Percentiles rank a stretch among this genome's conserved stretches.
Evolutionary conservation across 2,888 invertebrate species (phyloP).

Genomic region (Eumerus sabulonum): DNA sequence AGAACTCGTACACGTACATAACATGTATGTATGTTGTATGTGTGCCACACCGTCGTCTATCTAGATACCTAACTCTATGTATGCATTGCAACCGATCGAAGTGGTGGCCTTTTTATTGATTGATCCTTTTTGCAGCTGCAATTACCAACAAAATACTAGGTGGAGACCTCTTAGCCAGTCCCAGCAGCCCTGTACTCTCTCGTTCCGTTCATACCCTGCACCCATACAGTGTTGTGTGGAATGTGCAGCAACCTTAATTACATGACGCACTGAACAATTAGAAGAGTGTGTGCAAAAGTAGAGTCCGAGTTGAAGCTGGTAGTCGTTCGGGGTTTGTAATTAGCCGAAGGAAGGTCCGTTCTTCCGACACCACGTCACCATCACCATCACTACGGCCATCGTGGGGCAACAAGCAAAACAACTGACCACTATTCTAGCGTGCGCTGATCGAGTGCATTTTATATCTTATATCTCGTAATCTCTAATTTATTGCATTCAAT

Average conservation of each 20-base stretch:
- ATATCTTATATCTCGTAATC: slow-evolving; percentile 67
- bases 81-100: slow-evolving; percentile 52
- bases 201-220: too few species aligned
- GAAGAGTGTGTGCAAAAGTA: slow-evolving; percentile 37
- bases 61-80: neutral
- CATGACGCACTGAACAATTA: slow-evolving; percentile 67
- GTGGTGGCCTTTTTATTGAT: slow-evolving; percentile 62
- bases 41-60: too few species aligned
- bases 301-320: slow-evolving; percentile 1
- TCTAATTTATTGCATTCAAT: slow-evolving; percentile 68
- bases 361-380: slow-evolving; percentile 3
- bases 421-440: slow-evolving; percentile 63
- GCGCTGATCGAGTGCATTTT: slow-evolving; percentile 63
- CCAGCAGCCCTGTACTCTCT: too few species aligned
- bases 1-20: slow-evolving; percentile 2
- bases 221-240: slow-evolving; percentile 5
- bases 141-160: slow-evolving; percentile 38
- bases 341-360: slow-evolving; percentile 13
- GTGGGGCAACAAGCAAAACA: slow-evolving; percentile 4
- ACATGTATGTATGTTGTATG: too few species aligned
- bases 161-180: too few species aligned
- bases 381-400: slow-evolving; percentile 4
- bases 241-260: slow-evolving; percentile 57
- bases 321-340: slow-evolving; percentile 43
- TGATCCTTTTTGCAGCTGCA: slow-evolving; percentile 67